These are phyloP conservation scores for Coenobita brevimanus DNA, from an alignment of 1,140 invertebrate species.

Conservation along the genomic window DNA sequence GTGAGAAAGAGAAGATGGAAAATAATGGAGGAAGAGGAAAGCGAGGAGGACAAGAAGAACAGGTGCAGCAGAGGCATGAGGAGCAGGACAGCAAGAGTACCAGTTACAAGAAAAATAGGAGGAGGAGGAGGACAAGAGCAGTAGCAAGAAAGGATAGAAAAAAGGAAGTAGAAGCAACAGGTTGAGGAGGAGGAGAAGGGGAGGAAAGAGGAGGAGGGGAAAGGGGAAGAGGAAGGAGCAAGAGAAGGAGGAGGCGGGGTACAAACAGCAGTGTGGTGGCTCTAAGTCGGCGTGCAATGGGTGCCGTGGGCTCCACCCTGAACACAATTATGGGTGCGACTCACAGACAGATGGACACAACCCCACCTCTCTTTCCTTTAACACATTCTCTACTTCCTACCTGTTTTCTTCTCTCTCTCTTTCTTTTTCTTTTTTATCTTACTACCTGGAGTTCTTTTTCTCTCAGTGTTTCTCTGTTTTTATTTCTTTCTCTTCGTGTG, in stretches of 20 bases:
- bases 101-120: too few relatives aligned
- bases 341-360: slow-evolving; percentile 25
- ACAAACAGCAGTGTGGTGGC: slow-evolving; percentile 30
- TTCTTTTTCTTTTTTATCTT: slow-evolving; percentile 3
- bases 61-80: not conserved
- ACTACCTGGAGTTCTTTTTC: not conserved
- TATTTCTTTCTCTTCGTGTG: not conserved
- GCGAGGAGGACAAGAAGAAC: not conserved
- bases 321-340: slow-evolving; percentile 53
- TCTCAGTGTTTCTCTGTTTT: not conserved
- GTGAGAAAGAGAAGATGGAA: too few relatives aligned
- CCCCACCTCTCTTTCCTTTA: slow-evolving; percentile 5
- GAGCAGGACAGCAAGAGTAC: too few relatives aligned
- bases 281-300: slow-evolving; percentile 39
- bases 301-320: slow-evolving; percentile 34
- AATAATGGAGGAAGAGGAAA: too few relatives aligned
- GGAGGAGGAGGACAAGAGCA: slow-evolving; percentile 7
- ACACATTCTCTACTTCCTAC: too few relatives aligned
- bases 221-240: not conserved
- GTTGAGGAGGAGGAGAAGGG: not conserved
- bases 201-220: not conserved
- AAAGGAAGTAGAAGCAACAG: not conserved
- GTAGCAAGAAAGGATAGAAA: not conserved
- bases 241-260: not conserved
- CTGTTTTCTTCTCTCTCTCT: not conserved